Conservation (phyloP, 1,140 invertebrate species). For the Phenacoccus solenopsis region DNA sequence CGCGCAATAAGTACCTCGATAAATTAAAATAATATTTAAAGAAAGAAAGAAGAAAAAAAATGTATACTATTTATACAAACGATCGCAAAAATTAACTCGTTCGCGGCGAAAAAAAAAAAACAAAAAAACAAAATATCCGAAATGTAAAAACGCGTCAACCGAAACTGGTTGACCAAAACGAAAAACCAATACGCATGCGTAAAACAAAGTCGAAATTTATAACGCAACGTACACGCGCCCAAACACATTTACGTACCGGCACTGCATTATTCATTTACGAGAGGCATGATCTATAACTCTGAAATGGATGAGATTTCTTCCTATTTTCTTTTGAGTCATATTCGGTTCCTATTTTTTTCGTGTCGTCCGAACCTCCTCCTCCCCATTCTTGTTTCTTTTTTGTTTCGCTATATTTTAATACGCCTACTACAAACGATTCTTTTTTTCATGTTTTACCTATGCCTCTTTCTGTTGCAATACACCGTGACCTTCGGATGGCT, state of each 20-base stretch:
- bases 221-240: slow-evolving; percentile 10
- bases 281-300: slow-evolving; percentile 14
- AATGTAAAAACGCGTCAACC: neutral
- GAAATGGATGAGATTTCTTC: slow-evolving; percentile 16
- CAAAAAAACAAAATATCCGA: neutral
- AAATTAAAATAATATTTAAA: neutral
- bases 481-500: slow-evolving; percentile 16
- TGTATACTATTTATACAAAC: neutral
- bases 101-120: neutral
- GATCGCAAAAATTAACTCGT: neutral
- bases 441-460: slow-evolving; percentile 17
- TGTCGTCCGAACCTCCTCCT: slow-evolving; percentile 12
- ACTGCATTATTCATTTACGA: slow-evolving; percentile 6
- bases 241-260: slow-evolving; percentile 7
- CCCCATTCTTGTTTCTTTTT: slow-evolving; percentile 10
- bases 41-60: no score
- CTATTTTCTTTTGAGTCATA: slow-evolving; percentile 15
- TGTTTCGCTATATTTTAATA: slow-evolving; percentile 18
- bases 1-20: no score
- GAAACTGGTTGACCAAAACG: neutral
- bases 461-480: slow-evolving; percentile 15
- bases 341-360: slow-evolving; percentile 1
- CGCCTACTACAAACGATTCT: slow-evolving; percentile 17
- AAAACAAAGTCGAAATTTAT: neutral
- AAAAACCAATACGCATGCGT: slow-evolving; percentile 6